Evolutionary conservation across 2,888 invertebrate genomes (phyloP), one percentile per base, ranked within the genome.

Genomic region (Lampropteryx suffumata): DNA sequence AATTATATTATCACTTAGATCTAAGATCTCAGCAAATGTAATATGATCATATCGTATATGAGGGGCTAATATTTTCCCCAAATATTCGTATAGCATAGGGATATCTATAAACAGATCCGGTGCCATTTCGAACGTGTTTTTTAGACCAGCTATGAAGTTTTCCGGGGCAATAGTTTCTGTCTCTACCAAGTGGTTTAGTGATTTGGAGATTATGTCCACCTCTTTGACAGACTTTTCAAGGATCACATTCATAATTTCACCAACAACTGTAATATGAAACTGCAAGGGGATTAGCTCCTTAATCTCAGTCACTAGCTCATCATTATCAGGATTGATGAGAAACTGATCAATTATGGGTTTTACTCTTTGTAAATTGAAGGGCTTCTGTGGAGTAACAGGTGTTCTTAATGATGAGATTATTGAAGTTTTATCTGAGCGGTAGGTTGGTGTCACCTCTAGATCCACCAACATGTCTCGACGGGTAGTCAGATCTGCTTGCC

Each of bases 91-190:
- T 53, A 97, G 87, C 83, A 93, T 95, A 30, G 97, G 97, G 76
- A 97, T 94, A 92, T 98, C 97, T 63, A 97, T 93, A 57, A 92
- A 92, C 60, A 96, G 85, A 68, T 97, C 97, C 57, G 94, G 93
- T 9, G 94, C 94, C 57, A 71, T 68, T 57, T 92, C 92, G 47
- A 95, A 82, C 51, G 94, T 91, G 69, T 94, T 92, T 55, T 90
- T 89, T 52, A 96, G 84, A 26, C 95, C 92, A n/a, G 76, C 69
- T 47, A 81, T 58, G 59, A 92, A 90, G 62, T 91, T 88, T 9
- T 90, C 88, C 11, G 83, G 50, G 3, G 90, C 79, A 48, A 92
- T 80, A 12, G 79, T 80, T 56, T 91, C 90, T 7, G 84, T 81
- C 29, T 87, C 74, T 41, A 92, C 80, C 58, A 91, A 73, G 63